Evolutionary conservation across 2,888 invertebrate species (phyloP).

Genomic region (Zeuzera pyrina): DNA sequence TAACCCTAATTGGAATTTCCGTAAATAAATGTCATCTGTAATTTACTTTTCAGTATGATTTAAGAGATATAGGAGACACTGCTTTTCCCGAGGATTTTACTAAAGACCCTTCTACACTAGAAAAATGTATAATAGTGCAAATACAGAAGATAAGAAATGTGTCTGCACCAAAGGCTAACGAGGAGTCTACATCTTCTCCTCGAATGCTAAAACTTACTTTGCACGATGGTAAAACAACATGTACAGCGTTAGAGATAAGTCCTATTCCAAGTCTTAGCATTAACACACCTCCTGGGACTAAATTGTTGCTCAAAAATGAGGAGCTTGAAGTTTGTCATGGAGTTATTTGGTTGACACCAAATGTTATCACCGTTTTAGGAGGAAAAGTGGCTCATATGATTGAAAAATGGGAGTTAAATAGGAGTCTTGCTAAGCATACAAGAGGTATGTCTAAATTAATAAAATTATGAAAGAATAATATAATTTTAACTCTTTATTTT

Average conservation of each 20-base stretch:
- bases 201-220: slow-evolving; percentile 87
- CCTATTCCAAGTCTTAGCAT: slow-evolving; percentile 79
- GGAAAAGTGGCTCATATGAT: slow-evolving; percentile 86
- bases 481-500: not conserved
- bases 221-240: slow-evolving; percentile 87
- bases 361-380: slow-evolving; percentile 82
- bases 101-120: slow-evolving; percentile 69
- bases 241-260: slow-evolving; percentile 85
- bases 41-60: slow-evolving; percentile 76
- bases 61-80: slow-evolving; percentile 85
- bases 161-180: slow-evolving; percentile 91
- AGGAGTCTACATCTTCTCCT: slow-evolving; percentile 86
- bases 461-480: not conserved
- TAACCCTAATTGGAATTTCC: not conserved
- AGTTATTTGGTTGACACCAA: slow-evolving; percentile 79
- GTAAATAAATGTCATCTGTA: slow-evolving; percentile 8
- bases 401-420: slow-evolving; percentile 89
- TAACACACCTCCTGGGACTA: slow-evolving; percentile 93
- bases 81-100: slow-evolving; percentile 79
- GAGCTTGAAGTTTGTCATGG: slow-evolving; percentile 77
- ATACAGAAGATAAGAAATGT: slow-evolving; percentile 91
- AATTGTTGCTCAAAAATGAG: slow-evolving; percentile 72
- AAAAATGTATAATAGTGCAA: slow-evolving; percentile 83
- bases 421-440: slow-evolving; percentile 77
- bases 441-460: slow-evolving; percentile 41